Evolutionary conservation across 2,113 vertebrate species (phyloP).

Genomic region (Xiphophorus hellerii): DNA sequence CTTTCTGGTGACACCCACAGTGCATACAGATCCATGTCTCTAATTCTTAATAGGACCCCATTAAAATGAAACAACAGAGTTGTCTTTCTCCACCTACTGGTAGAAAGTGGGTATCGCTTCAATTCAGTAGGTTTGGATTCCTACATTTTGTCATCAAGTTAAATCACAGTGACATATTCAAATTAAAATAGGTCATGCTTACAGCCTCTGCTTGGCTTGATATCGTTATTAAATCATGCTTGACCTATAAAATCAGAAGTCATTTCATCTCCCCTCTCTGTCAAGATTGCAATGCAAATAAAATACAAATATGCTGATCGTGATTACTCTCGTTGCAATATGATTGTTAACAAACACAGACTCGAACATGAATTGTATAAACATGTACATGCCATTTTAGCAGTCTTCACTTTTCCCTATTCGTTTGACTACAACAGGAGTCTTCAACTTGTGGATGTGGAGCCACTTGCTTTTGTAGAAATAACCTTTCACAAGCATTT

Average conservation of each 20-base stretch:
- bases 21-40: slow-evolving; percentile 36
- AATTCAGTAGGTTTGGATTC: neutral
- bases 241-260: neutral
- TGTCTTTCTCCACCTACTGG: slow-evolving; percentile 59
- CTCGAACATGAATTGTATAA: neutral
- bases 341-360: neutral
- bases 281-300: neutral
- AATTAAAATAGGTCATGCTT: neutral
- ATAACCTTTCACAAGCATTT: neutral
- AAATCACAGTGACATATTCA: neutral
- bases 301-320: neutral
- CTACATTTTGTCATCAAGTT: neutral
- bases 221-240: neutral
- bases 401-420: neutral
- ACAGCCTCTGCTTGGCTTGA: neutral
- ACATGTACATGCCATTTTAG: neutral
- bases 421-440: neutral
- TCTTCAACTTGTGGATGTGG: neutral
- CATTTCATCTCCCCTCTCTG: neutral
- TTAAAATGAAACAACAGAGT: slow-evolving; percentile 20
- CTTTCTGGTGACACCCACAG: slow-evolving; percentile 23
- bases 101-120: neutral
- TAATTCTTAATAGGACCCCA: slow-evolving; percentile 31
- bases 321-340: neutral
- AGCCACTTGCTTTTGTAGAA: neutral